Evolutionary conservation across 1,140 invertebrate species (phyloP), one percentile per base, ranked within the genome.

Genomic region (Diorhabda sublineata): DNA sequence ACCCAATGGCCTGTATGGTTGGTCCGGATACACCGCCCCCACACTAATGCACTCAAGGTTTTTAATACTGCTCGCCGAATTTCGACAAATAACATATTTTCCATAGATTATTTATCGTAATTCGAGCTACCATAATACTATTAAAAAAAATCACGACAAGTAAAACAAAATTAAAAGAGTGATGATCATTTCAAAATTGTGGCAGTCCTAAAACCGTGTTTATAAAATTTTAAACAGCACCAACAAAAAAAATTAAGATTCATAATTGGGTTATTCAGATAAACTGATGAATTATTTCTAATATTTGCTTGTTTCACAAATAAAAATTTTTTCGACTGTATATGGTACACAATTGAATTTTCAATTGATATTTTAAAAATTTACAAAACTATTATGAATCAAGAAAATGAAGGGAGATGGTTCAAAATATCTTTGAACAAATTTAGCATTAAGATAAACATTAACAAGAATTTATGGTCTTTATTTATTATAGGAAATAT

Each of bases 21-120:
- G 78, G 76, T 77, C 78, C 75, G 73, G 71, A 74, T 74, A 76
- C 74, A 77, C 75, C 72, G 78, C 77, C 77, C 76, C 78, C 78
- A 81, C 78, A 79, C 73, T 71, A 76, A 72, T 81, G 80, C 80
- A 81, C 80, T 81, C 80, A 79, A 79, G 78, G 75, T 78, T 8
- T 52, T 52, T 77, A 76, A 71, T 71, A 61, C 47, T 52, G 47
- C 47, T 52, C 47, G 47, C 47, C 47, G n/a, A 52, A 52, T n/a
- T 52, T 52, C 47, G 47, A 52, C 73, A 70, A 72, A 64, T 71
- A 70, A 64, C 56, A 52, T n/a, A 52, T n/a, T n/a, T 8, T 59
- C 45, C n/a, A 3, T 11, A 44, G 45, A 57, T 61, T 42, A 42
- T 61, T 26, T 41, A 4, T 59, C 42, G 42, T 41, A 61, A 61